Evolutionary conservation across 2,797 vertebrate genomes (phyloP), one percentile per base, ranked within the genome.

Genomic region (Megaceryle alcyon): DNA sequence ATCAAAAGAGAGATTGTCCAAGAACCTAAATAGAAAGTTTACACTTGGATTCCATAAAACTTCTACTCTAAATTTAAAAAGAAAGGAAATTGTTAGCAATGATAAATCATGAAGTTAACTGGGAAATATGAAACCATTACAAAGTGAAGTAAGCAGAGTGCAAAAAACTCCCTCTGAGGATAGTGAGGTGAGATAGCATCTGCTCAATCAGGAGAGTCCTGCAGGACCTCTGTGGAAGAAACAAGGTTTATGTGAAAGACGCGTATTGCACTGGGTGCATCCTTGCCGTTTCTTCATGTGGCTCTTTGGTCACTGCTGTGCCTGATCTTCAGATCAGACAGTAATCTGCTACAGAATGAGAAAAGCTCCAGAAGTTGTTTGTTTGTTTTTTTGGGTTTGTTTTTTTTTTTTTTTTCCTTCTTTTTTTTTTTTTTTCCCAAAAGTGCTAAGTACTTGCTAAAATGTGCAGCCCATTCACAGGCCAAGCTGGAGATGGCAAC

Each of bases 401-500:
- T 33, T 33, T 33, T 33, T 33, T 33, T 33, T 33, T 33, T 33
- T 33, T 33, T 33, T 33, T 33, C 33, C 7, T 33, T 33, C 7
- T 33, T 33, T 33, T 33, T 56, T 93, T 94, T 35, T 51, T 26
- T 51, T 51, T 81, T 66, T 12, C 56, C 79, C 82, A 88, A 51
- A 94, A 90, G 86, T 2, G 11, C 19, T 70, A 90, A 94, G 51
- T 66, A 82, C 59, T 84, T 59, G 88, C 80, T 90, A 95, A 86
- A 92, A 95, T 5, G 76, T 92, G 86, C 76, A 79, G 77, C 70
- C 66, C 70, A 23, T 83, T 86, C 4, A 0, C 82, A 88, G 80
- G 82, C 73, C 85, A 92, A 93, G 82, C 56, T 82, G 77, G 86
- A 93, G 75, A 35, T 56, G 84, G 86, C 71, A 92, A 82, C 92